Percentiles rank a stretch among this genome's conserved stretches.
Conservation (phyloP, 2,113 vertebrate species). For the Sprattus sprattus region DNA sequence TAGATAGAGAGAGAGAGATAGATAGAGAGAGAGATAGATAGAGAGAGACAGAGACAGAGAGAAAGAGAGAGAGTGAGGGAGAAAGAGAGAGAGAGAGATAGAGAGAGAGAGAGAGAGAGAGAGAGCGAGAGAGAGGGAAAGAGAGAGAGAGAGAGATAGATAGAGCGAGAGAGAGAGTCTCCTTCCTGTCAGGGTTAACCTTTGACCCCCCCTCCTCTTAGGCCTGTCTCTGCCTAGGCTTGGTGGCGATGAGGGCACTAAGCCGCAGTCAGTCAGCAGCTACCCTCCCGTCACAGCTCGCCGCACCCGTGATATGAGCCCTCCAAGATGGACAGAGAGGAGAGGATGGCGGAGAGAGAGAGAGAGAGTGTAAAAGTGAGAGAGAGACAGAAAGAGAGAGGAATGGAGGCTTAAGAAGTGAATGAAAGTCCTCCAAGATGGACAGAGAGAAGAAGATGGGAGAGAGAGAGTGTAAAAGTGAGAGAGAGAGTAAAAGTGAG, state of each 20-base stretch:
- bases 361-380: background rate
- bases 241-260: conserved; percentile 4
- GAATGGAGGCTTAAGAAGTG: background rate
- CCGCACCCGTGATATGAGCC: background rate
- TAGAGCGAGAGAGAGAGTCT: background rate
- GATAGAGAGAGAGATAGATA: background rate
- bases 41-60: conserved; percentile 1
- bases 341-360: background rate
- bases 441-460: background rate
- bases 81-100: background rate
- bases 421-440: background rate
- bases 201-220: background rate
- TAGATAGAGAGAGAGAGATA: background rate
- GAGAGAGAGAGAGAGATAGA: background rate
- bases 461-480: background rate
- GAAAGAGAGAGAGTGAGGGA: no score
- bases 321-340: background rate
- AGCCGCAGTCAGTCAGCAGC: background rate
- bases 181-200: background rate
- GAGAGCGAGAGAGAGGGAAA: conserved; percentile 15
- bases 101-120: background rate
- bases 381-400: background rate
- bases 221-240: conserved; percentile 1
- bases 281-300: background rate
- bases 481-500: background rate